Evolutionary conservation across 2,888 invertebrate genomes (phyloP), one percentile per base, ranked within the genome.

Genomic region (Cheilosia vulpina): DNA sequence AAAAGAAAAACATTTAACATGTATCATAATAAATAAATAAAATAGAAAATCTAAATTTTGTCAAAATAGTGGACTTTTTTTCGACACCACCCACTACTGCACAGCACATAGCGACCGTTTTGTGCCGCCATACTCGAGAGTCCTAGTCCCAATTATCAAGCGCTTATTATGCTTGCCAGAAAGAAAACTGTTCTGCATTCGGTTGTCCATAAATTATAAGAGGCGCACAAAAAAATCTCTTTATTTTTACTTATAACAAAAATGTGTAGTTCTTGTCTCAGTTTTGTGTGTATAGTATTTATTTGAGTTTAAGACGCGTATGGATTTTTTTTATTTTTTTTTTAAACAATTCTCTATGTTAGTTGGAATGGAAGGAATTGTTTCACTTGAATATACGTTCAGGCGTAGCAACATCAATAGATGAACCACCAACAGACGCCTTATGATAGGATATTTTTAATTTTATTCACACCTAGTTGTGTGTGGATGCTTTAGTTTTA

Each of bases 401-500:
- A 63, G 38, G 2, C 9, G 7, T 47, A 63, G 34, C 11, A 47
- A n/a, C 47, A 63, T 13, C 7, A 52, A 52, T 21, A 52, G 21
- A 72, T 21, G 13, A 57, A 47, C 55, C 38, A 47, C 34, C 41
- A 21, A 41, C n/a, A 66, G 57, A 27, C 63, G 43, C 52, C 45
- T 34, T 57, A 21, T 43, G 52, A 69, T 45, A 27, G 68, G 73
- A 76, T 81, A 77, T 76, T 76, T 81, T 85, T 68, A 72, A 76
- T 50, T 76, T 73, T 69, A 60, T 75, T 83, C 71, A 79, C 79
- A 79, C 78, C 78, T 71, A 78, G 78, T 57, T 76, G 50, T 68
- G 57, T 83, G 72, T 24, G 75, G 55, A 80, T 75, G 84, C 27
- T 80, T 69, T 55, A 71, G 79, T 84, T 84, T 75, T 80, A 80